These are phyloP conservation scores for Trisateles emortualis DNA, from an alignment of 2,888 invertebrate genomes.

Conservation along the genomic window DNA sequence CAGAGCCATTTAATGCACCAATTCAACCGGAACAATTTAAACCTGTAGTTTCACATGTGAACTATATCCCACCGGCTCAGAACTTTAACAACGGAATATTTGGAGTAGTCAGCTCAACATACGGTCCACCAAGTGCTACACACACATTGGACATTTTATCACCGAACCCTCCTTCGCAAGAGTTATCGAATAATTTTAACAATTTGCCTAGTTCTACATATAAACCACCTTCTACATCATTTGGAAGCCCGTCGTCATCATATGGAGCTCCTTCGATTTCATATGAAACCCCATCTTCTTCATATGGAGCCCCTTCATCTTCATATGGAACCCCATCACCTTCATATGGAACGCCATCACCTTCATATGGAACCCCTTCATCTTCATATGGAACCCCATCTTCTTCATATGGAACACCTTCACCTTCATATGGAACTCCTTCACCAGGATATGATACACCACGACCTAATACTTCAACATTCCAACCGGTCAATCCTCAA, in stretches of 20 bases:
- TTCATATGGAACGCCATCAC: no score
- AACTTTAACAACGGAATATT: slow-evolving; percentile 50
- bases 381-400: slow-evolving; percentile 12
- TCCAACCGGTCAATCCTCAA: slow-evolving; percentile 56
- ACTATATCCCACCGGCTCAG: slow-evolving; percentile 67
- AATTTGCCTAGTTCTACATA: slow-evolving; percentile 57
- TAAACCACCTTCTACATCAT: slow-evolving; percentile 51
- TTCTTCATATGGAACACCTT: slow-evolving; percentile 51
- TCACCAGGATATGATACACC: slow-evolving; percentile 55
- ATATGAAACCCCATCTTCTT: no score
- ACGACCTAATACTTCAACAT: slow-evolving; percentile 54
- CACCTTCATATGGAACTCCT: slow-evolving; percentile 47
- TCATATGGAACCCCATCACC: slow-evolving; percentile 51
- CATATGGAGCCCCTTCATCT: slow-evolving; percentile 49
- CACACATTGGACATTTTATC: slow-evolving; percentile 68
- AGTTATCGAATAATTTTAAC: slow-evolving; percentile 46
- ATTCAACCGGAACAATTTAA: slow-evolving; percentile 54
- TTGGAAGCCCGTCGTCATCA: slow-evolving; percentile 47
- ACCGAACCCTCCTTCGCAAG: slow-evolving; percentile 54
- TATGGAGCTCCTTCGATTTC: slow-evolving; percentile 53
- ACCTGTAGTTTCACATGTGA: slow-evolving; percentile 61
- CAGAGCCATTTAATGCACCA: slow-evolving; percentile 61
- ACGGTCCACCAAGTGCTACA: slow-evolving; percentile 68
- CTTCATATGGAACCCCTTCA: slow-evolving; percentile 51
- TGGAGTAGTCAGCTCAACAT: slow-evolving; percentile 65